Percentiles rank a stretch among this genome's conserved stretches.
Conservation (phyloP, 2,888 invertebrate species). For the Stegana nigrithorax region DNA sequence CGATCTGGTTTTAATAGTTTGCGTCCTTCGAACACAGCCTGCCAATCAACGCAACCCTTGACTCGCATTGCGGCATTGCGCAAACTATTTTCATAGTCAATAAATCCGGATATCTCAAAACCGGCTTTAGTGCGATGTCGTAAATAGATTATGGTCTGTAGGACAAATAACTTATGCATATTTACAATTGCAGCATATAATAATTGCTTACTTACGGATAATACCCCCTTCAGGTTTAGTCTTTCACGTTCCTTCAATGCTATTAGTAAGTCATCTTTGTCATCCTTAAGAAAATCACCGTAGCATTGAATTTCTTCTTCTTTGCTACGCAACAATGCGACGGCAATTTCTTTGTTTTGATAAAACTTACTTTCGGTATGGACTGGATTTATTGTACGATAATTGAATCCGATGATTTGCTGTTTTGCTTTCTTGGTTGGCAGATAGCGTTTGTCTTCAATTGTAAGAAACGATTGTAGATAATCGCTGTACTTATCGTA, state of each 20-base stretch:
- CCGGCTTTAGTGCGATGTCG: slow-evolving; percentile 77
- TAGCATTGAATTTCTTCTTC: no score
- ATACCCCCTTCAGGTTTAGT: slow-evolving; percentile 78
- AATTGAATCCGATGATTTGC: slow-evolving; percentile 82
- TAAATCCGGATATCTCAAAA: slow-evolving; percentile 85
- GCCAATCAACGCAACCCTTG: slow-evolving; percentile 74
- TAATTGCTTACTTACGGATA: slow-evolving; percentile 77
- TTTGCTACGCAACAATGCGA: slow-evolving; percentile 73
- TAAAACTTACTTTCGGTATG: slow-evolving; percentile 75
- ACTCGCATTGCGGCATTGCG: slow-evolving; percentile 40
- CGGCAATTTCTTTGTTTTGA: slow-evolving; percentile 69
- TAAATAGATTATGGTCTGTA: slow-evolving; percentile 83
- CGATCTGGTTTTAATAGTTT: slow-evolving; percentile 76
- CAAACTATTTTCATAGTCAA: slow-evolving; percentile 74
- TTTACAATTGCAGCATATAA: background rate
- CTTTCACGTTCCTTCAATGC: slow-evolving; percentile 80
- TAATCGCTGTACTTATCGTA: slow-evolving; percentile 78
- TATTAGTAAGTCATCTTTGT: slow-evolving; percentile 74
- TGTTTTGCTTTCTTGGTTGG: slow-evolving; percentile 78
- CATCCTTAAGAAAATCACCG: slow-evolving; percentile 71
- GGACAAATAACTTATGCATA: slow-evolving; percentile 24
- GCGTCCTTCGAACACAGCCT: slow-evolving; percentile 76
- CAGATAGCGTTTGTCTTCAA: slow-evolving; percentile 80
- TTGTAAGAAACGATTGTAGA: slow-evolving; percentile 80
- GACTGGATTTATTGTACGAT: slow-evolving; percentile 70